These are phyloP conservation scores for Halictus rubicundus DNA, from an alignment of 1,140 invertebrate species.

Conservation along the genomic window DNA sequence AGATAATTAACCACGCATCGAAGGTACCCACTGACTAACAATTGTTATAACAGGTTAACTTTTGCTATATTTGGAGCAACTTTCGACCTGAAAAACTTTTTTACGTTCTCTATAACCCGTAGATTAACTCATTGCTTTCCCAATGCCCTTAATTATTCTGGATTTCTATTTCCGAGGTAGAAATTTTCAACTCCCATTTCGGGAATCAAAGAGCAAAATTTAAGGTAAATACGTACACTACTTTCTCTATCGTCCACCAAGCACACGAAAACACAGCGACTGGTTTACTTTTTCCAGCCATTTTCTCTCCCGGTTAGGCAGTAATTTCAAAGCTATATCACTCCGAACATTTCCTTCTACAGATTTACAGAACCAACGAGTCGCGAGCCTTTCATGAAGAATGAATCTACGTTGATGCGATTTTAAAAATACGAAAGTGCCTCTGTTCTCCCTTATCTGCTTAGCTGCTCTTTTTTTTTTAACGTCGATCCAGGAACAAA, in stretches of 20 bases:
- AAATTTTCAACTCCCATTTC: no score
- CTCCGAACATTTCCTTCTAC: background rate
- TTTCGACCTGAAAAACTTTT: no score
- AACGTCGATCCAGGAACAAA: background rate
- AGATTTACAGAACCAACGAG: constrained; percentile 5
- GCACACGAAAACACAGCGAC: background rate
- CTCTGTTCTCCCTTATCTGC: background rate
- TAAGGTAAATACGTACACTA: background rate
- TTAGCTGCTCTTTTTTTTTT: background rate
- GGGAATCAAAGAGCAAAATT: background rate
- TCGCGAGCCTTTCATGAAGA: constrained; percentile 8
- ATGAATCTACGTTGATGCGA: constrained; percentile 22
- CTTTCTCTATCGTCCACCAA: background rate
- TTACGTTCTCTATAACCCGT: no score
- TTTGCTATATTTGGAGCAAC: no score
- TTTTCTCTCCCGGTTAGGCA: background rate
- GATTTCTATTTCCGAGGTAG: no score
- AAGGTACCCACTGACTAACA: no score
- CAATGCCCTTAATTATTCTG: no score
- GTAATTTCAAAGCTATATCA: constrained; percentile 15
- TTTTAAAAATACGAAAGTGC: constrained; percentile 21
- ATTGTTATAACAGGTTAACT: no score
- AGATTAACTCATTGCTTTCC: no score
- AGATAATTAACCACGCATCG: no score
- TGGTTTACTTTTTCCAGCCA: background rate